Evolutionary conservation across 2,888 invertebrate genomes (phyloP), one percentile per base, ranked within the genome.

Genomic region (Cryptosula pallasiana): DNA sequence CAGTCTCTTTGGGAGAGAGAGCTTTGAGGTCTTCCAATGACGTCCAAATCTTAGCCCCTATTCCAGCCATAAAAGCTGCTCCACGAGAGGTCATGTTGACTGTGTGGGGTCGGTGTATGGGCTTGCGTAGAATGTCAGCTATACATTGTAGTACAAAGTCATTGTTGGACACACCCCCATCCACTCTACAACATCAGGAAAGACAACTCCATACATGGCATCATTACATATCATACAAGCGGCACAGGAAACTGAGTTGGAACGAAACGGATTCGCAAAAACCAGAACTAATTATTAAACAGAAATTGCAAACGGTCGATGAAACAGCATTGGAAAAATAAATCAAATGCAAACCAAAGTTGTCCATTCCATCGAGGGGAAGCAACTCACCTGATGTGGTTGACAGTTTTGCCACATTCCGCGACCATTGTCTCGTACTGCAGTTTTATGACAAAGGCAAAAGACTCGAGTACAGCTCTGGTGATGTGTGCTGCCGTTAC

Each of bases 151-250:
- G 90, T 58, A 97, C 87, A 81, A 97, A 97, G 85, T 95, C 90
- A 84, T 95, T 97, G 75, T 90, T 90, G 0, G 95, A 91, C n/a
- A 97, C 95, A n/a, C 97, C 97, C 1, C 97, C 97, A 84, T 96
- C 94, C 74, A 94, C 89, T 80, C 96, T 95, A 84, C 5, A 87
- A 86, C 69, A 23, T 16, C 55, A 55, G 55, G 55, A 55, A 13
- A 9, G 9, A 45, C 20, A 45, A 45, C 45, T 45, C 9, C n/a
- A n/a, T n/a, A n/a, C n/a, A n/a, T n/a, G n/a, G n/a, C n/a, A n/a
- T n/a, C n/a, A n/a, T n/a, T n/a, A n/a, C n/a, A n/a, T n/a, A n/a
- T n/a, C n/a, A n/a, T n/a, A n/a, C n/a, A n/a, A n/a, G n/a, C n/a
- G n/a, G n/a, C n/a, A n/a, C n/a, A n/a, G n/a, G n/a, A n/a, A n/a